Base-by-base conservation (phyloP, 2,113 vertebrate species). In the Chrysemys picta region DNA sequence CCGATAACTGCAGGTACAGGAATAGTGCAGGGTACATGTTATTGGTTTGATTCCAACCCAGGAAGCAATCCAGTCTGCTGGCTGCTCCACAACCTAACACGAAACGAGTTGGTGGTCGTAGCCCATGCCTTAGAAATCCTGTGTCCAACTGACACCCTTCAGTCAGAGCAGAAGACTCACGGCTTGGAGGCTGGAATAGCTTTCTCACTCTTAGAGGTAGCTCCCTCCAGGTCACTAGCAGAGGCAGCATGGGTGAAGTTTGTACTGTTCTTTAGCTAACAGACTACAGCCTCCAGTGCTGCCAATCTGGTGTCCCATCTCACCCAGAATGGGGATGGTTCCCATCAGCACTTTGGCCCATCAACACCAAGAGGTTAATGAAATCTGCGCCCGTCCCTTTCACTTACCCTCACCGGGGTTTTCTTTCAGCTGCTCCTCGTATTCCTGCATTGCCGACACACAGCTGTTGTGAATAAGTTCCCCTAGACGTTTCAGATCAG, bases 381-480 rank as follows among this genome's bases (percentile, higher is more conserved):
- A 53, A 19, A 76, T 79, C 82, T 84, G 84, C 76, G 93, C 12
- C 62, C 22, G 80, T 13, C 45, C 12, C 13, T 54, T 84, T 47
- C 62, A 62, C 97, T 96, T 91, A 99, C 99, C 99, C 98, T 99
- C 99, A 1, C 98, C 97, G 29, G 99, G 99, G 54, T 99, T 99
- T 89, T 99, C 99, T 93, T 99, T 99, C 83, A 99, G 97, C 85
- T 99, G 99, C 31, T 99, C 99, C 93, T 99, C 99, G 0, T 99
- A 99, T 17, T 99, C 99, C 94, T 99, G 99, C 98, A 99, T 99
- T 12, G 99, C 99, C 57, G 99, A 97, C 87, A 99, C 98, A 92
- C 99, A 99, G 92, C 99, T 99, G 27, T 98, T 99, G 94, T 99
- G 99, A 86, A 99, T 98, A 94, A 99, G 98, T 19, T 99, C 99